Percentiles rank a stretch among this genome's conserved stretches.
These are phyloP conservation scores for Clusia tigrina DNA, from an alignment of 2,888 invertebrate genomes.

Conservation along the genomic window DNA sequence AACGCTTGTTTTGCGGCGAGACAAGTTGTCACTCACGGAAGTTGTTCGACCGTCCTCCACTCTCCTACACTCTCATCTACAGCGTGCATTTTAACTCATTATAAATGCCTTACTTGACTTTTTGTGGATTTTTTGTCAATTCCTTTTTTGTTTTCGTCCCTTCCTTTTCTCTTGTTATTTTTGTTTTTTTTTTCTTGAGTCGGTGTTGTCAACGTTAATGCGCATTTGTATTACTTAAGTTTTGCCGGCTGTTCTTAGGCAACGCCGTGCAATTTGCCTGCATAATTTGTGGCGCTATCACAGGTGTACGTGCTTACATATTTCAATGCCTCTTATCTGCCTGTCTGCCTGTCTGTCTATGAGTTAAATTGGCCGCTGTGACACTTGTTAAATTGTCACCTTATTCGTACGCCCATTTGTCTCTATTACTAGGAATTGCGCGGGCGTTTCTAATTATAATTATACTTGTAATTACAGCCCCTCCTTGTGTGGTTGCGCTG, in stretches of 20 bases:
- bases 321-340: not conserved
- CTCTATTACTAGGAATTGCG: constrained; percentile 13
- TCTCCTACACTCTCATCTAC: not conserved
- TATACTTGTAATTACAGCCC: not conserved
- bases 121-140: not conserved
- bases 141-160: not conserved
- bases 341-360: no score
- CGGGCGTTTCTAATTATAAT: not conserved
- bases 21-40: constrained; percentile 11
- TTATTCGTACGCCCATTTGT: constrained; percentile 15
- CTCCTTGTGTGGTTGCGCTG: no score
- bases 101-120: not conserved
- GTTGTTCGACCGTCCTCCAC: not conserved
- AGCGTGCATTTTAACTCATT: no score
- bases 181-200: not conserved
- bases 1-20: constrained; percentile 18
- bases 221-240: no score
- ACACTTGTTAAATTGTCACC: not conserved
- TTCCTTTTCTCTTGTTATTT: not conserved
- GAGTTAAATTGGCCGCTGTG: not conserved
- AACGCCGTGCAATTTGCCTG: not conserved
- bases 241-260: no score
- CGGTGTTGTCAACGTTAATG: not conserved
- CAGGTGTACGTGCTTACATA: constrained; percentile 19
- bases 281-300: constrained; percentile 45